These are phyloP conservation scores for Sussaba pulchella DNA, from an alignment of 2,888 invertebrate species.

Conservation along the genomic window DNA sequence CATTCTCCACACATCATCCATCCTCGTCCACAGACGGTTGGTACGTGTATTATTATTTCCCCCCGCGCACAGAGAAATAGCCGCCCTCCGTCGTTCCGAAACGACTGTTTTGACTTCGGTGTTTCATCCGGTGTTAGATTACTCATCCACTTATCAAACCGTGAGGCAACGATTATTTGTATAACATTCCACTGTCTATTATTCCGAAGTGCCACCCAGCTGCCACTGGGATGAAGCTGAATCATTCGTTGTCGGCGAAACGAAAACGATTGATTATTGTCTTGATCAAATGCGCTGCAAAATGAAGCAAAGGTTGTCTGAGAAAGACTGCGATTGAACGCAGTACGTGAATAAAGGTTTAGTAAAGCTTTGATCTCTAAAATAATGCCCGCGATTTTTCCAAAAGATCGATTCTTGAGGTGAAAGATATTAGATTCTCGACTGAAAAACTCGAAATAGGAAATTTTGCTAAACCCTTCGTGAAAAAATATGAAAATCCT, in stretches of 20 bases:
- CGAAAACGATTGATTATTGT: slow-evolving; percentile 61
- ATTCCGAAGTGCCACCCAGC: slow-evolving; percentile 59
- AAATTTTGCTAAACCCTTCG: too few species aligned
- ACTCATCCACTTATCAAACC: slow-evolving; percentile 69
- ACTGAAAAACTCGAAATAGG: too few species aligned
- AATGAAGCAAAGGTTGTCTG: too few species aligned
- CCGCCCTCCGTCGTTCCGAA: slow-evolving; percentile 3
- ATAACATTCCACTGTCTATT: slow-evolving; percentile 80
- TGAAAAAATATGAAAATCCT: too few species aligned
- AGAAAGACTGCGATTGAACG: too few species aligned
- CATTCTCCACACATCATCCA: too few species aligned
- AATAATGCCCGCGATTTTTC: too few species aligned
- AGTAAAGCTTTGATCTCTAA: too few species aligned
- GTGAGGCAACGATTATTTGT: slow-evolving; percentile 77
- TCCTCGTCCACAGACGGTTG: too few species aligned
- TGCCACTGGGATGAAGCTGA: slow-evolving; percentile 47
- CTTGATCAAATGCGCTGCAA: slow-evolving; percentile 28
- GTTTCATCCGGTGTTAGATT: slow-evolving; percentile 81
- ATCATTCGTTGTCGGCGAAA: slow-evolving; percentile 50
- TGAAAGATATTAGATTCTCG: too few species aligned
- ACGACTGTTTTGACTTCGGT: slow-evolving; percentile 79
- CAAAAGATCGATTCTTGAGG: too few species aligned
- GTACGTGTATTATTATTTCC: slow-evolving; percentile 2
- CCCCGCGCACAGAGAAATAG: slow-evolving; percentile 19
- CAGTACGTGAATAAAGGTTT: too few species aligned